Percentiles rank a stretch among this genome's conserved stretches.
Evolutionary conservation across 1,140 invertebrate genomes (phyloP).

Genomic region (Drosophila punjabiensis): DNA sequence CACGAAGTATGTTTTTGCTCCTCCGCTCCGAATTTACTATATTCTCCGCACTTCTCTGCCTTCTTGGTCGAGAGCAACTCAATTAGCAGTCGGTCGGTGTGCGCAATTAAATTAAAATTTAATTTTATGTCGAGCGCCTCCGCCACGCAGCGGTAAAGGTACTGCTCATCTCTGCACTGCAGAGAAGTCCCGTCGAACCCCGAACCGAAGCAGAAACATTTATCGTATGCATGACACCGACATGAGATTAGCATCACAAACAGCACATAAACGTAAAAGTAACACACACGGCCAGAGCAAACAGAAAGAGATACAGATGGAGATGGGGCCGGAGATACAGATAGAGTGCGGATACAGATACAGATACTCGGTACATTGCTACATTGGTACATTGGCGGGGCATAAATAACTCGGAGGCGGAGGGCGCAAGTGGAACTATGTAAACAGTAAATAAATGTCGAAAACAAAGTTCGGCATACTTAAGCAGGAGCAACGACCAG

Average conservation of each 20-base stretch:
- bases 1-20: slow-evolving; percentile 16
- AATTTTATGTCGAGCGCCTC: slow-evolving; percentile 73
- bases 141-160: slow-evolving; percentile 9
- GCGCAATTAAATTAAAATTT: slow-evolving; percentile 82
- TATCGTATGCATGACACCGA: slow-evolving; percentile 81
- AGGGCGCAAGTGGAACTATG: slow-evolving; percentile 55
- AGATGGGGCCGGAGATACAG: slow-evolving; percentile 31
- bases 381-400: slow-evolving; percentile 31
- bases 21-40: slow-evolving; percentile 15
- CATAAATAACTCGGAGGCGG: slow-evolving; percentile 47
- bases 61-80: slow-evolving; percentile 48
- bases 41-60: slow-evolving; percentile 13
- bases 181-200: not conserved
- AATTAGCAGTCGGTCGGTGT: slow-evolving; percentile 74
- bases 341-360: slow-evolving; percentile 36
- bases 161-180: slow-evolving; percentile 14
- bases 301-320: slow-evolving; percentile 41
- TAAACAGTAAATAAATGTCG: slow-evolving; percentile 74
- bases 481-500: slow-evolving; percentile 68
- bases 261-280: slow-evolving; percentile 82
- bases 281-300: slow-evolving; percentile 60
- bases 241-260: slow-evolving; percentile 82
- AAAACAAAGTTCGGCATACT: slow-evolving; percentile 67
- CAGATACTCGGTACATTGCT: slow-evolving; percentile 15
- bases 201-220: slow-evolving; percentile 50